These are phyloP conservation scores for Zosterops japonicus DNA, from an alignment of 2,113 vertebrate species.

Conservation along the genomic window DNA sequence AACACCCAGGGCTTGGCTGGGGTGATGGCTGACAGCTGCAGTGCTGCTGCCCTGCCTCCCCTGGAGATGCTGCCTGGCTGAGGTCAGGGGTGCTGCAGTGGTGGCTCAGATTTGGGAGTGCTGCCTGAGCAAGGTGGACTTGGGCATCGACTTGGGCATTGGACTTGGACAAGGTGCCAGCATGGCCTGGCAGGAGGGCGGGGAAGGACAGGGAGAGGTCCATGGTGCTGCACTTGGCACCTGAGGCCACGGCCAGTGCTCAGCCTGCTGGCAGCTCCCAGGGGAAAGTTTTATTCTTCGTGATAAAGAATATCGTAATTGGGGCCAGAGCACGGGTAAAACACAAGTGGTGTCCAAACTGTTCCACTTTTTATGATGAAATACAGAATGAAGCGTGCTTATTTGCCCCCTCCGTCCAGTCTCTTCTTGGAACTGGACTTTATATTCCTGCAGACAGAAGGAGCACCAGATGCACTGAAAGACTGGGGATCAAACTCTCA, in stretches of 20 bases:
- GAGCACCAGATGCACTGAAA: neutral
- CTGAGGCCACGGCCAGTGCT: neutral
- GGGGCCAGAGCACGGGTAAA: neutral
- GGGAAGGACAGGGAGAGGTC: neutral
- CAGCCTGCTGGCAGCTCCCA: neutral
- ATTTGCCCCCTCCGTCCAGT: neutral
- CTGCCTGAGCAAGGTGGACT: rapidly evolving
- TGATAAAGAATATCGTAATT: rapidly evolving
- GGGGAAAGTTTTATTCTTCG: neutral
- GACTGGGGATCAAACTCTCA: neutral
- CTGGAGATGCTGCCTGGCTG: neutral
- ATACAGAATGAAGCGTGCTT: rapidly evolving
- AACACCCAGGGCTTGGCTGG: neutral
- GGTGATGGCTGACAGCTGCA: neutral
- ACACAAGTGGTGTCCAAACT: neutral
- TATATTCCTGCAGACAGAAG: neutral
- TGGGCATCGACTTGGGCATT: neutral
- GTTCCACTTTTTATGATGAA: neutral
- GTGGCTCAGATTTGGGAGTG: neutral
- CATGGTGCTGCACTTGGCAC: rapidly evolving
- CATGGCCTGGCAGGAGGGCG: rapidly evolving
- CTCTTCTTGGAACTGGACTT: neutral
- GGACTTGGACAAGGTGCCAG: no score
- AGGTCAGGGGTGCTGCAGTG: rapidly evolving
- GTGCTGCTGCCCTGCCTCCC: neutral